These are phyloP conservation scores for Arctia plantaginis DNA, from an alignment of 2,888 invertebrate species.

Conservation along the genomic window DNA sequence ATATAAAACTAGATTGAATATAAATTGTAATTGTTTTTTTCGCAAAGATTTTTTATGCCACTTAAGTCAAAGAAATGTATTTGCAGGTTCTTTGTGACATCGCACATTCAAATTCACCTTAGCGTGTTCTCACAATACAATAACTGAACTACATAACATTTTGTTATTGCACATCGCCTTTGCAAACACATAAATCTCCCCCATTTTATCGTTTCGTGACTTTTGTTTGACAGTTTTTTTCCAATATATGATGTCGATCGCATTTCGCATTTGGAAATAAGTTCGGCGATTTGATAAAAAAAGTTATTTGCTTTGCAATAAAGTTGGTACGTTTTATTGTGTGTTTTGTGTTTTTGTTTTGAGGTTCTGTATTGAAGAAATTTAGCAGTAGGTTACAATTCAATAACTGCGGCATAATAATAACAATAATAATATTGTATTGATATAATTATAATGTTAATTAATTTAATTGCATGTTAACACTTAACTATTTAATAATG, in stretches of 20 bases:
- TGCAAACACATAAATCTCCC: slow-evolving; percentile 46
- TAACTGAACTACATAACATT: slow-evolving; percentile 36
- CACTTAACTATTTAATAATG: too few species aligned
- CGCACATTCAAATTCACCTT: slow-evolving; percentile 6
- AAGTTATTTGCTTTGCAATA: slow-evolving; percentile 35
- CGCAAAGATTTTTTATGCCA: background rate
- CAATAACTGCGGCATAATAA: too few species aligned
- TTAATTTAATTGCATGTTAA: too few species aligned
- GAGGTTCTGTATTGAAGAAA: background rate
- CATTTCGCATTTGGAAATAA: slow-evolving; percentile 20
- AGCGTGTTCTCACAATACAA: slow-evolving; percentile 24
- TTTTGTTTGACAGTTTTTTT: slow-evolving; percentile 48
- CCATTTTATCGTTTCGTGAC: slow-evolving; percentile 49
- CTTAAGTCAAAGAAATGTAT: background rate
- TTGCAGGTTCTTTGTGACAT: background rate
- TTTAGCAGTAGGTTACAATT: background rate
- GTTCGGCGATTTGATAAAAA: slow-evolving; percentile 33
- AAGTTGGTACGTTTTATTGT: slow-evolving; percentile 10
- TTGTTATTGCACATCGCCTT: slow-evolving; percentile 49
- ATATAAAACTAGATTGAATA: background rate
- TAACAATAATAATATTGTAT: too few species aligned
- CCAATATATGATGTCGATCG: slow-evolving; percentile 45
- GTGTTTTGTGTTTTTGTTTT: slow-evolving; percentile 13
- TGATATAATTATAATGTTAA: too few species aligned
- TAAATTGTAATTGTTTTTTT: background rate